phyloP scores from a whole-genome alignment of 1,140 invertebrate species.

The Drosophila repletoides region DNA sequence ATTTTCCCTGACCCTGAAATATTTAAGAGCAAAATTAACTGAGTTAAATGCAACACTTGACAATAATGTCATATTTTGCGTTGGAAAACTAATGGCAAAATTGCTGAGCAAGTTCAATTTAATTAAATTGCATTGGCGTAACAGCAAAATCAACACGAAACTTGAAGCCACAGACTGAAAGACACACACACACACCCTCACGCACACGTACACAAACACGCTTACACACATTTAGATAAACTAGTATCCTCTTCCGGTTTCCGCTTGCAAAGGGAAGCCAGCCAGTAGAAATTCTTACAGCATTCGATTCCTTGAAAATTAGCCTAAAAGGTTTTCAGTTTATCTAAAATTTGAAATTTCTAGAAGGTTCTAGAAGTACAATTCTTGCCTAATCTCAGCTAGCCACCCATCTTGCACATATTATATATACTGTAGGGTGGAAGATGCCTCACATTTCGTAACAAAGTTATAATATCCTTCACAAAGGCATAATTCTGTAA shows the following conservation, averaged over 20 bases:
- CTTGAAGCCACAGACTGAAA: neutral
- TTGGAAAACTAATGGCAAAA: neutral
- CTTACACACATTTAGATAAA: conserved; percentile 13
- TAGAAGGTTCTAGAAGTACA: no score
- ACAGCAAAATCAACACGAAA: conserved; percentile 39
- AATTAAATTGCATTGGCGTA: conserved; percentile 52
- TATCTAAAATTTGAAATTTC: no score
- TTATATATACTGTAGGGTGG: no score
- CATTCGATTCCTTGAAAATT: no score
- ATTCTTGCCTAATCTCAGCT: no score
- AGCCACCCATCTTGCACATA: no score
- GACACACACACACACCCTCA: neutral
- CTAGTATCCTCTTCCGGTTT: conserved; percentile 17
- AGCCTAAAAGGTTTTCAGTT: no score
- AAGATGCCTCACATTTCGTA: no score
- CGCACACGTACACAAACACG: neutral
- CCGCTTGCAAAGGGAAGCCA: neutral
- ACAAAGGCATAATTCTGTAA: no score
- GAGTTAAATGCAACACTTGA: neutral
- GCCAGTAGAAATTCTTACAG: no score
- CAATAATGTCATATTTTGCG: neutral
- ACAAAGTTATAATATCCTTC: no score
- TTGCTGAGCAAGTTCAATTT: conserved; percentile 31
- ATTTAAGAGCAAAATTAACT: neutral
- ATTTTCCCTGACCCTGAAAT: no score